Conservation (phyloP, 2,113 vertebrate genomes). For the Odontesthes bonariensis region DNA sequence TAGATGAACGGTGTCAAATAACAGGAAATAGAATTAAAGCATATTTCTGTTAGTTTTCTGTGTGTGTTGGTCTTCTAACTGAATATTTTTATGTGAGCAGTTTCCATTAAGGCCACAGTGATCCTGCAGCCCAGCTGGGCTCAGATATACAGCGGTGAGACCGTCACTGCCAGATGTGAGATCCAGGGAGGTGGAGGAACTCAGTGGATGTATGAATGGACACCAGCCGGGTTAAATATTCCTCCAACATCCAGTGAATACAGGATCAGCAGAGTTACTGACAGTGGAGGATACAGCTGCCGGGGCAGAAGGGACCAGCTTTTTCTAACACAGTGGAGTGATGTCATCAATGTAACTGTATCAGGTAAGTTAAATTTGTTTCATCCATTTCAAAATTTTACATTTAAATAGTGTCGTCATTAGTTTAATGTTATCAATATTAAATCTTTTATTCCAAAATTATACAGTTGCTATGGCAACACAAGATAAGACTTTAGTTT, state of each 20-base stretch:
- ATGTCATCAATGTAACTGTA: neutral
- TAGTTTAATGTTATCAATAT: no score
- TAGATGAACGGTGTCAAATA: no score
- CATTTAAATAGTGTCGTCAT: no score
- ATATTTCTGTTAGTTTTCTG: neutral
- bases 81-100: neutral
- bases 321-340: slow-evolving; percentile 4
- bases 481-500: no score
- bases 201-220: slow-evolving; percentile 5
- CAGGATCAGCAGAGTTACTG: neutral
- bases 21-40: no score
- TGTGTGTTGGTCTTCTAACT: neutral
- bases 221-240: neutral
- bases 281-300: slow-evolving; percentile 4
- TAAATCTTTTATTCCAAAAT: no score
- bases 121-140: neutral
- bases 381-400: no score
- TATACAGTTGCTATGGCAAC: no score
- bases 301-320: neutral
- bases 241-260: neutral
- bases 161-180: slow-evolving; percentile 1
- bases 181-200: neutral
- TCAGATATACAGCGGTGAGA: slow-evolving; percentile 1
- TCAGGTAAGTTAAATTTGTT: slow-evolving; percentile 15
- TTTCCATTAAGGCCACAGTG: neutral